Evolutionary conservation across 2,113 vertebrate genomes (phyloP).

Genomic region (Dromiciops gliroides): DNA sequence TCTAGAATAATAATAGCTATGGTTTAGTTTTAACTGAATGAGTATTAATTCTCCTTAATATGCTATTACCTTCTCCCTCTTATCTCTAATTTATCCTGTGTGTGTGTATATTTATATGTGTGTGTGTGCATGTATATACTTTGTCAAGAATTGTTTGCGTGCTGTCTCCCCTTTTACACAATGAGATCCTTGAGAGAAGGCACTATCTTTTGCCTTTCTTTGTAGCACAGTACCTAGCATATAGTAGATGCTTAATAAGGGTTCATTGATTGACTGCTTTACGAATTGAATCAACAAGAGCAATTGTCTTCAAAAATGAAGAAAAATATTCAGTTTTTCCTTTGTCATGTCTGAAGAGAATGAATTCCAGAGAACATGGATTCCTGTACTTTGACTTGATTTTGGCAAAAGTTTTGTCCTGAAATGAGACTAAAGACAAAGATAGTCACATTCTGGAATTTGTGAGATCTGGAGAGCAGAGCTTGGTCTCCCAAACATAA

Average conservation of each 20-base stretch:
- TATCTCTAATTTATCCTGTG: not conserved
- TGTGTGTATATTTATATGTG: too few species aligned
- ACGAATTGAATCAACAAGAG: constrained; percentile 25
- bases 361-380: not conserved
- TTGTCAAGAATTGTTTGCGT: not conserved
- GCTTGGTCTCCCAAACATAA: not conserved
- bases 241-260: not conserved
- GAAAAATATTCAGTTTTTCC: not conserved
- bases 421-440: not conserved
- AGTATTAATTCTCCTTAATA: not conserved
- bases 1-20: not conserved
- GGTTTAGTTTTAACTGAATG: not conserved
- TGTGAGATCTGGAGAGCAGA: not conserved
- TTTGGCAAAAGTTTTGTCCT: not conserved
- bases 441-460: not conserved
- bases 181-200: not conserved
- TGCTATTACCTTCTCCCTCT: not conserved
- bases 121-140: not conserved
- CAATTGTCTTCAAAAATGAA: not conserved
- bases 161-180: not conserved
- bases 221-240: not conserved
- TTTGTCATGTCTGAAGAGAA: constrained; percentile 25
- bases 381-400: not conserved
- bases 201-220: not conserved
- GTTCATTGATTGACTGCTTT: not conserved